Conservation (phyloP, 2,888 invertebrate species). For the Liodrosophila aerea region DNA sequence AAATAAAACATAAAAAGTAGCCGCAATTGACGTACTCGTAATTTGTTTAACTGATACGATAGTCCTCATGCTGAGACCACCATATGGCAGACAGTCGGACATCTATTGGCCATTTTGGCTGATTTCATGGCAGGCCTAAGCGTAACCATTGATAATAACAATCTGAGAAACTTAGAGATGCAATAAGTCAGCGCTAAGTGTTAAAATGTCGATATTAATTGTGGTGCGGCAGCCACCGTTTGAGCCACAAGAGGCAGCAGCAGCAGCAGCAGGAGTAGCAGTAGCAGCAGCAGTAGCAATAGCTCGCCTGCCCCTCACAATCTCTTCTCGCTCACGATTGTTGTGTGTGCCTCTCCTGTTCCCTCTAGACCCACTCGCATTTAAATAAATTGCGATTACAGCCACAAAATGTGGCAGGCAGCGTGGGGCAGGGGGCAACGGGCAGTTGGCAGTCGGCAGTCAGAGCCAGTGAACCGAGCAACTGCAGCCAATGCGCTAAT, state of each 20-base stretch:
- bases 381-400: slow-evolving; percentile 77
- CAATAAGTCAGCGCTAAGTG: slow-evolving; percentile 79
- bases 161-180: slow-evolving; percentile 73
- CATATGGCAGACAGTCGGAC: slow-evolving; percentile 10
- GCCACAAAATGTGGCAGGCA: slow-evolving; percentile 67
- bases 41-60: slow-evolving; percentile 24
- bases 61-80: slow-evolving; percentile 9
- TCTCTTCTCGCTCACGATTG: slow-evolving; percentile 4
- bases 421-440: slow-evolving; percentile 1
- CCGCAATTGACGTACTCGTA: slow-evolving; percentile 45
- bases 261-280: slow-evolving; percentile 2
- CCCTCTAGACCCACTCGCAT: slow-evolving; percentile 44
- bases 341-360: neutral
- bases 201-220: slow-evolving; percentile 81
- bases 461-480: slow-evolving; percentile 52
- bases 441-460: neutral
- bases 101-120: slow-evolving; percentile 25
- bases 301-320: slow-evolving; percentile 5
- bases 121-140: slow-evolving; percentile 27
- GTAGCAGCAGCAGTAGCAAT: slow-evolving; percentile 15
- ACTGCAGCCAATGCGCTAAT: slow-evolving; percentile 63
- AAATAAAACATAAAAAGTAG: slow-evolving; percentile 38
- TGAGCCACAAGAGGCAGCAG: slow-evolving; percentile 15
- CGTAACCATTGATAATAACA: slow-evolving; percentile 69
- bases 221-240: slow-evolving; percentile 62